These are phyloP conservation scores for Daktulosphaira vitifoliae DNA, from an alignment of 1,140 invertebrate genomes.

Conservation along the genomic window DNA sequence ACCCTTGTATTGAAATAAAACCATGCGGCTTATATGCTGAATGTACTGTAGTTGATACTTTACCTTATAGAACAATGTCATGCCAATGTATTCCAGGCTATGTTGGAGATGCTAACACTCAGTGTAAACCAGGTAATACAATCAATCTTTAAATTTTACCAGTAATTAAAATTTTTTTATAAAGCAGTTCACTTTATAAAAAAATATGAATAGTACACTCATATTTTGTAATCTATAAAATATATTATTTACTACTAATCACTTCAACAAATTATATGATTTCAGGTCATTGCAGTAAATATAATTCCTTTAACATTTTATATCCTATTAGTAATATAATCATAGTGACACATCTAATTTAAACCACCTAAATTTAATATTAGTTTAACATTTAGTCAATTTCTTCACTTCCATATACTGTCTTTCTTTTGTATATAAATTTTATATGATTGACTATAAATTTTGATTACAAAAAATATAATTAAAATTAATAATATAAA, in stretches of 20 bases:
- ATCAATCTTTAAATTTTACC: not conserved
- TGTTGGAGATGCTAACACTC: constrained; percentile 71
- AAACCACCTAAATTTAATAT: not conserved
- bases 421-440: constrained; percentile 26
- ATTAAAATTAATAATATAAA: not conserved
- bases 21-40: constrained; percentile 71
- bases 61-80: constrained; percentile 77
- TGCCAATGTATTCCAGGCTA: constrained; percentile 73
- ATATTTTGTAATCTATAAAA: no score
- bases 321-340: constrained; percentile 3
- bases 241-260: constrained; percentile 12
- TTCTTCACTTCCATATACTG: constrained; percentile 23
- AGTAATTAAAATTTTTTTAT: not conserved
- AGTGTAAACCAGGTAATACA: constrained; percentile 61
- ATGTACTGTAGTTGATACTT: constrained; percentile 71
- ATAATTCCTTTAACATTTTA: constrained; percentile 7
- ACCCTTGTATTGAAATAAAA: constrained; percentile 67
- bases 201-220: no score
- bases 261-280: constrained; percentile 24
- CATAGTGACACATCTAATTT: constrained; percentile 18
- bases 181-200: no score
- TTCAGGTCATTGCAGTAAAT: constrained; percentile 31
- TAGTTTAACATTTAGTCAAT: constrained; percentile 6
- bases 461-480: not conserved
- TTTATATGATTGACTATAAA: constrained; percentile 9